These are phyloP conservation scores for Andrena dorsata DNA, from an alignment of 2,888 invertebrate species.

Conservation along the genomic window DNA sequence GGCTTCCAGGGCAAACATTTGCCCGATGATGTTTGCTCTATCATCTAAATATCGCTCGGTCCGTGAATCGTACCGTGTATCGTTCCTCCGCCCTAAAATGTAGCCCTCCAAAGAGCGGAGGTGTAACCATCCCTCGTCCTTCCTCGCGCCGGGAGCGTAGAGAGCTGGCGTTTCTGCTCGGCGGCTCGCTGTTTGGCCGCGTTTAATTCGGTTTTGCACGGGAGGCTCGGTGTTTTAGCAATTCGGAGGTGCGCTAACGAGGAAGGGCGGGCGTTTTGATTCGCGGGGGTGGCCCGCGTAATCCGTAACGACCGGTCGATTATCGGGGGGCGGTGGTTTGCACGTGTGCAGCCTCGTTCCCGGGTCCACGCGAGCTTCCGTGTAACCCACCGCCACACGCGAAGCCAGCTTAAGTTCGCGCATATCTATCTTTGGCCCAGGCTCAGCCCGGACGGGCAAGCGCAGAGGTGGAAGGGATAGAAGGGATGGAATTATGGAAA, in stretches of 20 bases:
- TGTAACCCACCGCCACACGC: conserved; percentile 22
- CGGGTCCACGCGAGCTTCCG: conserved; percentile 25
- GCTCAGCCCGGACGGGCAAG: conserved; percentile 26
- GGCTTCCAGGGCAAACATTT: conserved; percentile 31
- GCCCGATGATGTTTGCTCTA: conserved; percentile 15
- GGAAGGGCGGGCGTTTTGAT: conserved; percentile 17
- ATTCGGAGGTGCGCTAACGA: conserved; percentile 33
- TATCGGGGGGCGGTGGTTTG: conserved; percentile 20
- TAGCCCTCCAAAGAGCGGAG: too few species aligned
- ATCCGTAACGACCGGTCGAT: conserved; percentile 43
- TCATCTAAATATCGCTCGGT: neutral
- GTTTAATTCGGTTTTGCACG: neutral
- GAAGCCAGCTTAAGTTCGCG: conserved; percentile 45
- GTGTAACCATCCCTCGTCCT: too few species aligned
- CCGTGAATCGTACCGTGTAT: conserved; percentile 1
- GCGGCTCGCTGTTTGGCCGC: too few species aligned
- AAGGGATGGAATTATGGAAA: conserved; percentile 40
- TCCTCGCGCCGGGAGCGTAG: neutral
- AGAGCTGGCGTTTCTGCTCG: neutral
- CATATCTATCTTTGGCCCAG: conserved; percentile 47
- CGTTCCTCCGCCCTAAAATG: neutral
- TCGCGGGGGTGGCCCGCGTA: conserved; percentile 13
- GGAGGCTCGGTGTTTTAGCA: conserved; percentile 8
- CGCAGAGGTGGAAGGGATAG: conserved; percentile 14
- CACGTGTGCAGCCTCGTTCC: conserved; percentile 50